Conservation (phyloP, 2,113 vertebrate species). For the Suricata suricatta region DNA sequence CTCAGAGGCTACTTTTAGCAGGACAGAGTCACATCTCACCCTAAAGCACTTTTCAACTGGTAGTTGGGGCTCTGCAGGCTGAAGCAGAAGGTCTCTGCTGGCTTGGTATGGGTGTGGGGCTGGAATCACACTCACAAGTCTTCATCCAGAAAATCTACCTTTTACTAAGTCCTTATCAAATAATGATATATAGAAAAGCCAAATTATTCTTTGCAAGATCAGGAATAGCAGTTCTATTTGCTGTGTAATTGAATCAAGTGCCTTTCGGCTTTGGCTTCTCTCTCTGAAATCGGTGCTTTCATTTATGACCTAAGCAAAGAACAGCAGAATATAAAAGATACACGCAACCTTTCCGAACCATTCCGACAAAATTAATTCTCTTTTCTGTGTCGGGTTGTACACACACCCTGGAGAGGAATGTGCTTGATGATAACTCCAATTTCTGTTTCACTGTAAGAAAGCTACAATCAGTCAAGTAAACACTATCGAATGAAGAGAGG, state of each 20-base stretch:
- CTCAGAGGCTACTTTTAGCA: not conserved
- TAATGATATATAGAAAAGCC: conserved; percentile 44
- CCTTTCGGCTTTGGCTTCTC: conserved; percentile 30
- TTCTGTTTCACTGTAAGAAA: not conserved
- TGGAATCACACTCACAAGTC: conserved; percentile 2
- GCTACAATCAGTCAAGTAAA: not conserved
- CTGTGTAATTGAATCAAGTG: conserved; percentile 49
- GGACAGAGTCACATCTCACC: not conserved
- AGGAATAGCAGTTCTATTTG: conserved; percentile 60
- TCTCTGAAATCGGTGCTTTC: conserved; percentile 36
- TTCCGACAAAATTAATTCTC: not conserved
- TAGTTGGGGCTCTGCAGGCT: too few species aligned
- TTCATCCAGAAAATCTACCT: conserved; percentile 50
- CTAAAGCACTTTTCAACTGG: not conserved
- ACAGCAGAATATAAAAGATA: not conserved
- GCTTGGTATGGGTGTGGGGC: not conserved
- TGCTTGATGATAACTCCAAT: not conserved
- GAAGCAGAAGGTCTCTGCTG: not conserved
- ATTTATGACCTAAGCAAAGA: not conserved
- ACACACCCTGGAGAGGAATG: not conserved
- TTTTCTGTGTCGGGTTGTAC: not conserved
- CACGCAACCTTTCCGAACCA: not conserved
- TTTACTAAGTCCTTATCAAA: conserved; percentile 64
- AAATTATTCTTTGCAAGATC: conserved; percentile 48
- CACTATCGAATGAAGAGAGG: not conserved